Conservation (phyloP, 2,888 invertebrate genomes). For the Megalurothrips usitatus region DNA sequence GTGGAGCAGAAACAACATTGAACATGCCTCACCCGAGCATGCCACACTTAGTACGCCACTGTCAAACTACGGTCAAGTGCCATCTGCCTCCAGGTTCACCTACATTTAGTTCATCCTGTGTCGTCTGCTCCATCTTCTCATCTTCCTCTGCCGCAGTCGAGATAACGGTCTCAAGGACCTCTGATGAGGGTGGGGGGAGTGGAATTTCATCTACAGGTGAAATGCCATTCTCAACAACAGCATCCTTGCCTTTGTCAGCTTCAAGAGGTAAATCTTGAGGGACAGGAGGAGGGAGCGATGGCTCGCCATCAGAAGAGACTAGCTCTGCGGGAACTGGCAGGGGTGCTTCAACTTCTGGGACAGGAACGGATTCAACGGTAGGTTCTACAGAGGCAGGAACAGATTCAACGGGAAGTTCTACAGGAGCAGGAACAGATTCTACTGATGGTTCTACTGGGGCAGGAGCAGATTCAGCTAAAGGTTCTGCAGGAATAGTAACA, state of each 20-base stretch:
- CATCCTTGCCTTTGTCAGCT: background rate
- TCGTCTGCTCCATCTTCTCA: conserved; percentile 18
- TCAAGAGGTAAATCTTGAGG: background rate
- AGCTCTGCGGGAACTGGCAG: background rate
- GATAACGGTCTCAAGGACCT: background rate
- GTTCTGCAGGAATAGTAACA: background rate
- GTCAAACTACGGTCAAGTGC: conserved; percentile 3
- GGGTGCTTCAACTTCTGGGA: background rate
- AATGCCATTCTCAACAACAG: background rate
- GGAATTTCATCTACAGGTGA: conserved; percentile 15
- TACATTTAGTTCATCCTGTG: conserved; percentile 25
- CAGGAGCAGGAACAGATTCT: background rate
- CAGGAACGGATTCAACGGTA: background rate
- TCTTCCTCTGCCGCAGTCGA: background rate
- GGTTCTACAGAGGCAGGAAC: background rate
- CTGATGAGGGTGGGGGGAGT: background rate
- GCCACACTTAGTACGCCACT: background rate
- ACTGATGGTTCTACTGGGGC: background rate
- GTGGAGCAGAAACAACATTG: conserved; percentile 8
- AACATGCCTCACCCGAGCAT: conserved; percentile 19
- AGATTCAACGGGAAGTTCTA: background rate
- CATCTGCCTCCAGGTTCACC: conserved; percentile 16
- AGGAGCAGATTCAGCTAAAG: background rate
- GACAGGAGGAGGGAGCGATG: background rate
- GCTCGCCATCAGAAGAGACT: background rate